phyloP scores from a whole-genome alignment of 2,888 invertebrate species.

The Homarus gammarus region DNA sequence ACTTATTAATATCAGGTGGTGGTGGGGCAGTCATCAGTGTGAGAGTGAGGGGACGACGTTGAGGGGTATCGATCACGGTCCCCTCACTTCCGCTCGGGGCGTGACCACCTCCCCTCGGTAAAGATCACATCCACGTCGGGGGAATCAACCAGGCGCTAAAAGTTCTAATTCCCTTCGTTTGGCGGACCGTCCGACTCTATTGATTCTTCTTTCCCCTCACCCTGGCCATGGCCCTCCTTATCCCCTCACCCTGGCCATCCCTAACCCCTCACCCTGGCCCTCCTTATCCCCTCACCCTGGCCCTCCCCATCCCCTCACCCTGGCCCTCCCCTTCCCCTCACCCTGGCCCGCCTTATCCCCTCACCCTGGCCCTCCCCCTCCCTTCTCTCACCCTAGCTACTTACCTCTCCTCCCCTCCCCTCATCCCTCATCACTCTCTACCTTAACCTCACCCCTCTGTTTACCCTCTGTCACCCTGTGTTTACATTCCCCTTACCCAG shows the following conservation, averaged over 20 bases:
- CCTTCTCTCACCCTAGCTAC: no score
- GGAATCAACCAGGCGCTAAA: not conserved
- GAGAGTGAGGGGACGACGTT: not conserved
- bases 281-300: not conserved
- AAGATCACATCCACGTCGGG: not conserved
- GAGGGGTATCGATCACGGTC: not conserved
- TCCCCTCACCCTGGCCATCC: not conserved
- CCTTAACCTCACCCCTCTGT: not conserved
- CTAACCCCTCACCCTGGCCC: not conserved
- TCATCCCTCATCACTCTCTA: not conserved
- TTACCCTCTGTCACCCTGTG: no score
- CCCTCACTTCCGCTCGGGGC: not conserved
- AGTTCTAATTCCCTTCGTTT: slow-evolving; percentile 5
- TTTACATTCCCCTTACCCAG: no score
- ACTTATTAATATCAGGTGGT: no score
- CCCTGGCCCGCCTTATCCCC: not conserved
- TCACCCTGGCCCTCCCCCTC: no score
- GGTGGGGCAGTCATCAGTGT: not conserved
- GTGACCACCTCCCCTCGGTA: not conserved
- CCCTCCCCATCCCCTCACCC: not conserved
- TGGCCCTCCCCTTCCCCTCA: not conserved
- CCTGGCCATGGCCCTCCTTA: not conserved
- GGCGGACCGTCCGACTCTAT: not conserved
- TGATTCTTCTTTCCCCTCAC: not conserved
- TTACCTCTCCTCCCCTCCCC: no score